Base-by-base conservation (phyloP, 2,113 vertebrate species). In the Hyperopisus bebe region DNA sequence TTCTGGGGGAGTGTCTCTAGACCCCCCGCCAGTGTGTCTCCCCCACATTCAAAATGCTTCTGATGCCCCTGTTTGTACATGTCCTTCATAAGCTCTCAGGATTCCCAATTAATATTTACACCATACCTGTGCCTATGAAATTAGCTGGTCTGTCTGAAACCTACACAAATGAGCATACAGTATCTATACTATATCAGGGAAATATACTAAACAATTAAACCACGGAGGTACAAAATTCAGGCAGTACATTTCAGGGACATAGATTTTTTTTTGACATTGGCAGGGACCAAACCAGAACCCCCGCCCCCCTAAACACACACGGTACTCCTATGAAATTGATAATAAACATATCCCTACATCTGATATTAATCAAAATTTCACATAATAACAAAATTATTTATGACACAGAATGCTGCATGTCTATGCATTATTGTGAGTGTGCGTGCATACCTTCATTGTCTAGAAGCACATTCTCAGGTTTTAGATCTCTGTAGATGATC, bases 401-500 rank as follows among this genome's bases (percentile, higher is more conserved):
- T 46, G 11, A 47, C 13, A 50, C 46, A 70, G 11, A 50, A 46
- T n/a, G 4, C 8, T 89, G 80, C 35, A 50, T 2, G 77, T 58
- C 77, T 48, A 51, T 46, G 48, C 15, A 77, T 77, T 39, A 19
- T 66, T 51, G 15, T 44, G 62, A 24, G 13, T 88, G 27, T 31
- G 5, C 50, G 0, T 27, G 87, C 70, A 58, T 24, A 94, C 94
- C 94, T 90, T 94, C 92, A 42, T 95, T 94, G 85, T 95, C 94
- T 11, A 95, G 91, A 39, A 95, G 93, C 13, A 95, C 94, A 48
- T 95, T 95, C 82, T 95, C 94, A 27, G 94, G 94, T 87, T 95
- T 95, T 31, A 95, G 92, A 55, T 95, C 94, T 77, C 96, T 92
- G 93, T 96, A 97, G 92, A 97, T 96, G 88, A 97, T 97, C 88